A percentile compares a stretch with the other conserved stretches of the same genome.
Evolutionary conservation across 2,797 vertebrate species (phyloP).

Genomic region (Sparus aurata): DNA sequence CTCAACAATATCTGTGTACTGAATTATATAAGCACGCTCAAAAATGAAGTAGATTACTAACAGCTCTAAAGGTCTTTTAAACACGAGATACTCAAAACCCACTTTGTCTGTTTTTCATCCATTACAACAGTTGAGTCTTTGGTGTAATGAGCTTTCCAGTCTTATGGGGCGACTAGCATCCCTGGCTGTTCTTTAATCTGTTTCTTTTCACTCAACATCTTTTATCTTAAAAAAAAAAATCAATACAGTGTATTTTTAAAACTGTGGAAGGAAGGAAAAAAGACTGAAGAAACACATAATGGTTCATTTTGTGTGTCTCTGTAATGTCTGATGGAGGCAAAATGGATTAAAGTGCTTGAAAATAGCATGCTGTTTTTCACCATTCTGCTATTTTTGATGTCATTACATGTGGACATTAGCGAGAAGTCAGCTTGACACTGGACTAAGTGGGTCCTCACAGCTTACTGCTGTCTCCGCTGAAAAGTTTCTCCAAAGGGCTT

Average conservation of each 20-base stretch:
- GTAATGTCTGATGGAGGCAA: slow-evolving; percentile 22
- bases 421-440: slow-evolving; percentile 51
- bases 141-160: neutral
- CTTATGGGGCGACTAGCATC: neutral
- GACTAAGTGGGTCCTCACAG: slow-evolving; percentile 40
- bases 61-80: neutral
- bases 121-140: neutral
- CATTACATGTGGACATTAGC: slow-evolving; percentile 27
- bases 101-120: slow-evolving; percentile 2
- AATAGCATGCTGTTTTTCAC: slow-evolving; percentile 40
- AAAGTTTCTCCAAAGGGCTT: slow-evolving; percentile 7
- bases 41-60: neutral
- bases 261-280: slow-evolving; percentile 1
- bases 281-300: slow-evolving; percentile 45
- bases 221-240: slow-evolving; percentile 8
- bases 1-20: neutral
- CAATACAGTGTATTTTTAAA: slow-evolving; percentile 12
- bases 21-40: neutral
- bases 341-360: slow-evolving; percentile 47
- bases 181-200: neutral
- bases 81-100: neutral
- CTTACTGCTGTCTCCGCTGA: slow-evolving; percentile 22
- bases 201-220: neutral
- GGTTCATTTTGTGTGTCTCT: slow-evolving; percentile 37
- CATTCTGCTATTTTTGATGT: slow-evolving; percentile 37